These are phyloP conservation scores for Brachyistius frenatus DNA, from an alignment of 2,113 vertebrate genomes.

Conservation along the genomic window DNA sequence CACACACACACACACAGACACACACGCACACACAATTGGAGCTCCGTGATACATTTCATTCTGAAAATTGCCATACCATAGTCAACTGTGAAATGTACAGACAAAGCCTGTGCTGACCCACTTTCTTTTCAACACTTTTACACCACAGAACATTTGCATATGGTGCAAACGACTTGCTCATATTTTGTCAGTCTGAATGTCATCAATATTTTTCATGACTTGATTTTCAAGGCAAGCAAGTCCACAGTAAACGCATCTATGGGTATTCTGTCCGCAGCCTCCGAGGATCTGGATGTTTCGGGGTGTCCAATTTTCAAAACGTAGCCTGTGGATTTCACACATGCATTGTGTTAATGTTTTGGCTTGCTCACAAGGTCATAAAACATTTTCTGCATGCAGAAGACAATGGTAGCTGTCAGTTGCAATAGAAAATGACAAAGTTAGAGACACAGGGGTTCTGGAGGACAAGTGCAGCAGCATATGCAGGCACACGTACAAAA, in stretches of 20 bases:
- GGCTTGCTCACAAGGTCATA: slow-evolving; percentile 28
- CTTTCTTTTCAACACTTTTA: background rate
- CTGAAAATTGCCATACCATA: slow-evolving; percentile 16
- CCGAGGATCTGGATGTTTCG: background rate
- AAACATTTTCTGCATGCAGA: slow-evolving; percentile 24
- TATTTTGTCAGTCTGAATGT: background rate
- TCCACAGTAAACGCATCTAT: background rate
- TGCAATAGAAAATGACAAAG: slow-evolving; percentile 13
- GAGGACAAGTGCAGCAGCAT: slow-evolving; percentile 6
- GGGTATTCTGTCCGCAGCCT: background rate
- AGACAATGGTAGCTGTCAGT: slow-evolving; percentile 29
- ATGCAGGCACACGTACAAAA: background rate
- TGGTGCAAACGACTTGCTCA: slow-evolving; percentile 2
- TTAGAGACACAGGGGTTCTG: slow-evolving; percentile 6
- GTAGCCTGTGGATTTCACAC: slow-evolving; percentile 18
- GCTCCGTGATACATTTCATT: slow-evolving; percentile 24
- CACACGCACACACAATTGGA: slow-evolving; percentile 26
- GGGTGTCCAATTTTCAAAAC: slow-evolving; percentile 5
- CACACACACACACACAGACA: slow-evolving; percentile 14
- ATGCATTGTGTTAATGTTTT: slow-evolving; percentile 16
- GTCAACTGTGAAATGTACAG: slow-evolving; percentile 8
- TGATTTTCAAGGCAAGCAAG: background rate
- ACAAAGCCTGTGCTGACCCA: background rate
- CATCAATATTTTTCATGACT: background rate
- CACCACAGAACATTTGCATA: background rate